Evolutionary conservation across 2,888 invertebrate genomes (phyloP), one percentile per base, ranked within the genome.

Genomic region (Mystacides longicornis): DNA sequence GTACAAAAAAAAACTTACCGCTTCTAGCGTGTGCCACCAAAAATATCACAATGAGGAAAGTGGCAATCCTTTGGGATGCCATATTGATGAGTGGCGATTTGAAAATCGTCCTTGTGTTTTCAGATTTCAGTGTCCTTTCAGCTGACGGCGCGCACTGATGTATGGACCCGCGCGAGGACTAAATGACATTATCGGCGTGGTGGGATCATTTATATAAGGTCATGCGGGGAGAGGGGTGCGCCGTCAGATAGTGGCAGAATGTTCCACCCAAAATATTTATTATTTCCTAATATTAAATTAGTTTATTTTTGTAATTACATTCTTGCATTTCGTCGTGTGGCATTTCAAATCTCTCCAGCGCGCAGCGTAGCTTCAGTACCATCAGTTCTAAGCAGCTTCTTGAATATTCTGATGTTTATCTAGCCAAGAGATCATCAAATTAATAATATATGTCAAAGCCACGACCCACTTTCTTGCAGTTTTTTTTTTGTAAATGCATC

Each of bases 51-150:
- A 37, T 37, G 37, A 37, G 16, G 37, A 37, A 37, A 4, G 37
- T 37, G 37, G 37, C 37, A 37, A 37, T 37, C 37, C 37, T 37
- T 37, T 37, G 37, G 14, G 37, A 37, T 16, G n/a, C 37, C 37
- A 37, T 37, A 16, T 37, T 37, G 14, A 7, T 3, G 4, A n/a
- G 37, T n/a, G 4, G 4, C 4, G 14, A 7, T 3, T 14, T 37
- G 37, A 16, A 16, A n/a, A 7, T 27, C 14, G 37, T 37, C 37
- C 37, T 37, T 37, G 27, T 27, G 27, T 27, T 27, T 27, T 11
- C 11, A 3, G 37, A n/a, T 7, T 7, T n/a, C 7, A n/a, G 37
- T 37, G 37, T 37, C 37, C 37, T 7, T 7, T 14, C 16, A 37
- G 37, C 14, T 16, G 4, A 37, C 16, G 37, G 37, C 37, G 37